A percentile compares a stretch with the other conserved stretches of the same genome.
Evolutionary conservation across 2,797 vertebrate species (phyloP).

Genomic region (Sebastolobus altivelis): DNA sequence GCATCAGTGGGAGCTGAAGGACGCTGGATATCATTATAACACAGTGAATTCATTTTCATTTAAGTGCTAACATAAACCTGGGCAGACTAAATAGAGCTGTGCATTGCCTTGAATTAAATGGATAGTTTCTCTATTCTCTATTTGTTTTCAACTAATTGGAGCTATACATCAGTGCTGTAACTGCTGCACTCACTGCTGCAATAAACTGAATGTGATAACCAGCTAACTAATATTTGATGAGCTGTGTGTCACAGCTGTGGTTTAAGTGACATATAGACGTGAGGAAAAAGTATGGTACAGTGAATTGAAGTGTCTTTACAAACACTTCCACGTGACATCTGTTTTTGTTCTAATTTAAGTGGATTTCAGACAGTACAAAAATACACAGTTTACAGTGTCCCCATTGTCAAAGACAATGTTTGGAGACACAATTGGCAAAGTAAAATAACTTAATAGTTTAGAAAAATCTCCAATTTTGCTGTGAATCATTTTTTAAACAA

Average conservation of each 20-base stretch:
- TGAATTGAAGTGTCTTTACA: constrained; percentile 1
- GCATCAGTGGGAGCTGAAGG: constrained; percentile 43
- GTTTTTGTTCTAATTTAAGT: constrained; percentile 17
- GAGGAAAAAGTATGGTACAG: constrained; percentile 22
- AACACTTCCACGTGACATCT: constrained; percentile 21
- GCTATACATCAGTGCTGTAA: constrained; percentile 33
- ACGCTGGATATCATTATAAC: constrained; percentile 53
- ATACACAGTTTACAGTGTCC: constrained; percentile 27
- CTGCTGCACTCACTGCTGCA: constrained; percentile 30
- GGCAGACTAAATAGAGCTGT: constrained; percentile 45
- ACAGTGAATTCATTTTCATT: constrained; percentile 53
- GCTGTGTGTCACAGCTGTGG: constrained; percentile 30
- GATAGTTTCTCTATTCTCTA: constrained; percentile 31
- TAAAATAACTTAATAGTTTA: constrained; percentile 23
- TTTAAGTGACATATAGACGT: constrained; percentile 19
- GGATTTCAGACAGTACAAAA: constrained; percentile 23
- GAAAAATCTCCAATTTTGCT: constrained; percentile 28
- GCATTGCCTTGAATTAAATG: constrained; percentile 34
- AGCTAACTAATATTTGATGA: constrained; percentile 36
- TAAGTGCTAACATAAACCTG: constrained; percentile 68
- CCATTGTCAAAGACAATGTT: constrained; percentile 22
- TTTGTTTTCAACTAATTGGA: constrained; percentile 48
- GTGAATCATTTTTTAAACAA: constrained; percentile 34
- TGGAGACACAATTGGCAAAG: neutral
- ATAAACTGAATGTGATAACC: constrained; percentile 18